Evolutionary conservation across 30 jellyfish, hydroid and myxozoan genomes (phyloP).

Genomic region (Aurelia sp.): DNA sequence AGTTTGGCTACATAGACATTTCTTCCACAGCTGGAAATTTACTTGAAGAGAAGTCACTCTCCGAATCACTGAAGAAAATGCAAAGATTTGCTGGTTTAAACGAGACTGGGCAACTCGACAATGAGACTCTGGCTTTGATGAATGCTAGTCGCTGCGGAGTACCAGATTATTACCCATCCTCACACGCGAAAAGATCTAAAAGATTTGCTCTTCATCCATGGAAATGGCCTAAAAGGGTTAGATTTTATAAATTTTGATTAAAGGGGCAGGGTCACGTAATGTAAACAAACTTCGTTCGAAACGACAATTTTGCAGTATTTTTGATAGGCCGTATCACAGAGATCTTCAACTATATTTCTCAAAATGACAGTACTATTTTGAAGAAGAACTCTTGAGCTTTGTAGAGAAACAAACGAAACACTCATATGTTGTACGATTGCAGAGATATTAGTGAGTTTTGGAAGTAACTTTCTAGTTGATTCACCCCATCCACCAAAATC

Average conservation of each 20-base stretch:
- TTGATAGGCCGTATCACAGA: too few relatives aligned
- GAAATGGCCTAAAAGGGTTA: constrained; percentile 75
- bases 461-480: too few relatives aligned
- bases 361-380: too few relatives aligned
- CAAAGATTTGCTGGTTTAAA: constrained; percentile 77
- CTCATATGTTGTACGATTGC: too few relatives aligned
- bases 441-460: too few relatives aligned
- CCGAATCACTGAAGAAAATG: constrained; percentile 42
- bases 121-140: constrained; percentile 60
- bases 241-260: not conserved
- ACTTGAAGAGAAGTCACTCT: constrained; percentile 11
- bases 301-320: too few relatives aligned
- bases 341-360: too few relatives aligned
- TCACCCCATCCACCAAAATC: too few relatives aligned
- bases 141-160: constrained; percentile 76
- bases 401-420: too few relatives aligned
- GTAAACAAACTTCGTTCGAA: too few relatives aligned
- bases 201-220: constrained; percentile 63
- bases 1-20: constrained; percentile 55
- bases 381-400: too few relatives aligned
- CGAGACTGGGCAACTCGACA: constrained; percentile 71
- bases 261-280: too few relatives aligned
- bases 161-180: constrained; percentile 39
- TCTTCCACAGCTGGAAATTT: constrained; percentile 26
- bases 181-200: constrained; percentile 9